phyloP scores from a whole-genome alignment of 2,888 invertebrate species.

The Drosophila austrosaltans region DNA sequence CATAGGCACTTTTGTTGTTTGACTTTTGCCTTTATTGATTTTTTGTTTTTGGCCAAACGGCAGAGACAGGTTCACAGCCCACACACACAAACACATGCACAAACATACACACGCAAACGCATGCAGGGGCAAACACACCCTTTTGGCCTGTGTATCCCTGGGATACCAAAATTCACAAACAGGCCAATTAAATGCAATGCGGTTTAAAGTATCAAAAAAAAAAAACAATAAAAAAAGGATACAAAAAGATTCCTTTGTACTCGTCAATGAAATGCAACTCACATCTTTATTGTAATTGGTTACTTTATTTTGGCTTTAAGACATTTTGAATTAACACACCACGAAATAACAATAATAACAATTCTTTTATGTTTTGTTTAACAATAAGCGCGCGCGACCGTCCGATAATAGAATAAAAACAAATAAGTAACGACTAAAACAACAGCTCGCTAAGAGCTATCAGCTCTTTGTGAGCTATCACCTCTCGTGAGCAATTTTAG shows the following conservation, averaged over 20 bases:
- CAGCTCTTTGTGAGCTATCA: too few species aligned
- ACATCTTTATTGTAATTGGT: not conserved
- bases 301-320: not conserved
- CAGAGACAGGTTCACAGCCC: slow-evolving; percentile 46
- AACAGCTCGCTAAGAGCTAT: not conserved
- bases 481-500: too few species aligned
- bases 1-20: slow-evolving; percentile 34
- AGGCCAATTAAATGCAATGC: slow-evolving; percentile 13
- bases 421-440: slow-evolving; percentile 11
- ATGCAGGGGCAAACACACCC: slow-evolving; percentile 42
- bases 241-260: slow-evolving; percentile 1
- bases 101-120: slow-evolving; percentile 10
- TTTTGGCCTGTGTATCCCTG: slow-evolving; percentile 46
- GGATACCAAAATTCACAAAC: slow-evolving; percentile 21
- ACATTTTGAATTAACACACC: not conserved
- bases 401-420: slow-evolving; percentile 4
- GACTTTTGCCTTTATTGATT: slow-evolving; percentile 49
- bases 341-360: not conserved
- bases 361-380: not conserved
- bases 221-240: not conserved
- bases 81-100: slow-evolving; percentile 16
- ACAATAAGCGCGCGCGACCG: slow-evolving; percentile 7
- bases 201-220: not conserved
- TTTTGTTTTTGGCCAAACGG: slow-evolving; percentile 33
- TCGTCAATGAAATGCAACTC: not conserved